A percentile compares a stretch with the other conserved stretches of the same genome.
Evolutionary conservation across 2,888 invertebrate species (phyloP).

Genomic region (Mactromeris polynyma): DNA sequence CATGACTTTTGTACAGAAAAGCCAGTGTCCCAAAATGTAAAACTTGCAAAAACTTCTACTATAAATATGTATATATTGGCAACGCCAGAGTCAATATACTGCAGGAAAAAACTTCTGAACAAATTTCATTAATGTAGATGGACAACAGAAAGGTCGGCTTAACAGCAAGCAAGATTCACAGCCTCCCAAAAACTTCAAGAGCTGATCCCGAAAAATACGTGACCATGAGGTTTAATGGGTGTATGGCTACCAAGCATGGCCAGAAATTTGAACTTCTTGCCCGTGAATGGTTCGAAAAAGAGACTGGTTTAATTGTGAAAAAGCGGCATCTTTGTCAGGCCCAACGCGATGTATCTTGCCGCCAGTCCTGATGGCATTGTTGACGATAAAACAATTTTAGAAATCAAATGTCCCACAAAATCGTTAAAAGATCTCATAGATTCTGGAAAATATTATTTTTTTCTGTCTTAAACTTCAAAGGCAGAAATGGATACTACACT

Average conservation of each 20-base stretch:
- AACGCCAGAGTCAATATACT: neutral
- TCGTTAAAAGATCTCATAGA: neutral
- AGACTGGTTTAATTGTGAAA: neutral
- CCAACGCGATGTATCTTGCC: conserved; percentile 33
- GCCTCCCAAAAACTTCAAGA: conserved; percentile 38
- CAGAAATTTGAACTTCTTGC: conserved; percentile 35
- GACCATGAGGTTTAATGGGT: conserved; percentile 40
- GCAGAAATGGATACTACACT: conserved; percentile 42
- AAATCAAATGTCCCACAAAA: conserved; percentile 49
- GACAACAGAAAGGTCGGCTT: conserved; percentile 34
- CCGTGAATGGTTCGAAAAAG: conserved; percentile 28
- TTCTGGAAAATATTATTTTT: conserved; percentile 34
- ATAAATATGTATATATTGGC: conserved; percentile 24
- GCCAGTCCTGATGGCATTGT: conserved; percentile 51
- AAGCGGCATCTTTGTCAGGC: conserved; percentile 21
- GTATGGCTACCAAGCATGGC: conserved; percentile 41
- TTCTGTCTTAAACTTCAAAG: conserved; percentile 28
- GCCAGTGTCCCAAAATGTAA: neutral
- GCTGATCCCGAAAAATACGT: conserved; percentile 43
- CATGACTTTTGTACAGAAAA: conserved; percentile 6
- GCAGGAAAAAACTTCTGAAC: conserved; percentile 12
- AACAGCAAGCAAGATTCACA: conserved; percentile 32
- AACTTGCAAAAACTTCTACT: conserved; percentile 24
- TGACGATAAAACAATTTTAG: conserved; percentile 25
- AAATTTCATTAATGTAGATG: conserved; percentile 32